Conservation (phyloP, 2,113 vertebrate species). For the Octodon degus region DNA sequence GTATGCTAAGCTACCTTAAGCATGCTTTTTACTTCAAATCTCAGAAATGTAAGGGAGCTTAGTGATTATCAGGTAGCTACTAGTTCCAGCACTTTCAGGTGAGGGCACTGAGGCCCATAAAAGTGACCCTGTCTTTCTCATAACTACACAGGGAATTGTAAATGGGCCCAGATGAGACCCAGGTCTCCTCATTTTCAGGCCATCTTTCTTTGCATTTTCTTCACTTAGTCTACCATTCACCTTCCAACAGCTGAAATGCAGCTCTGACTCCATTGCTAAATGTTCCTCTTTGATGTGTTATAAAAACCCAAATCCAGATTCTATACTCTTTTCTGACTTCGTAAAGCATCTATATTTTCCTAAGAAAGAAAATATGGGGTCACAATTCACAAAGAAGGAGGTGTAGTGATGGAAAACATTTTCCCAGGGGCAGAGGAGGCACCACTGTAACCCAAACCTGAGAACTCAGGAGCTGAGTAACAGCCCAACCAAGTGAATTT, state of each 20-base stretch:
- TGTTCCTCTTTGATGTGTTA: constrained; percentile 13
- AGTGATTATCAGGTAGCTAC: neutral
- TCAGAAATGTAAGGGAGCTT: constrained; percentile 13
- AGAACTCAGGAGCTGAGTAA: neutral
- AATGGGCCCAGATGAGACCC: neutral
- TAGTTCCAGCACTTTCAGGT: neutral
- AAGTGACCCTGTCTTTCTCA: neutral
- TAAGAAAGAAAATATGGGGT: constrained; percentile 35
- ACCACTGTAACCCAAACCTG: neutral
- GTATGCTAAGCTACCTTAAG: constrained; percentile 28
- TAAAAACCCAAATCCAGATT: constrained; percentile 18
- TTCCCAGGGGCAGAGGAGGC: neutral
- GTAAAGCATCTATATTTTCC: constrained; percentile 24
- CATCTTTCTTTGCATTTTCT: neutral
- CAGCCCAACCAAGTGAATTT: neutral
- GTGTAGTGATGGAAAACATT: neutral
- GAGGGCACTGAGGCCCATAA: neutral
- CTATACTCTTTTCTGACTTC: neutral
- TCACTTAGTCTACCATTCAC: neutral
- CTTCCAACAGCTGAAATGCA: constrained; percentile 24
- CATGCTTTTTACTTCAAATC: constrained; percentile 46
- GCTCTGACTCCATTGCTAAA: constrained; percentile 6
- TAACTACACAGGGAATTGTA: neutral
- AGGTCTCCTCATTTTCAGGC: neutral
- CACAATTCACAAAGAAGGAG: neutral